phyloP scores from a whole-genome alignment of 2,888 invertebrate species.

The Apamea epomidion region DNA sequence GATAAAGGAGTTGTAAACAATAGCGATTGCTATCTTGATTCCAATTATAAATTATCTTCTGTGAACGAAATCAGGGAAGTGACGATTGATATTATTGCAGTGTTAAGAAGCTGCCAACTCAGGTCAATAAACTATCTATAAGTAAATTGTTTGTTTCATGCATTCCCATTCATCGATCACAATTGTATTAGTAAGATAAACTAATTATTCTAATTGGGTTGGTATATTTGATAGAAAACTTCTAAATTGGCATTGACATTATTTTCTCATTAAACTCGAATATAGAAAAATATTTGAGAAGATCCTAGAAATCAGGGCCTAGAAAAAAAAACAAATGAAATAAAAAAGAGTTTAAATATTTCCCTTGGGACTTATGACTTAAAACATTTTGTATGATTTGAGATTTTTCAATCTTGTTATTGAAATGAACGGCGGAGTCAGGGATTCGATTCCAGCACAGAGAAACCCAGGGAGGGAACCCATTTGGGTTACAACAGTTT shows the following conservation, averaged over 20 bases:
- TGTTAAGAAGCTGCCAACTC: background rate
- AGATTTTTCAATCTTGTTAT: background rate
- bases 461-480: background rate
- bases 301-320: background rate
- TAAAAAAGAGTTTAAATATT: background rate
- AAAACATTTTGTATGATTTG: background rate
- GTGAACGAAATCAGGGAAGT: slow-evolving; percentile 25
- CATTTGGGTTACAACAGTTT: too few species aligned
- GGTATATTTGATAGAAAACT: background rate
- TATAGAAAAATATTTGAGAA: background rate
- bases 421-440: background rate
- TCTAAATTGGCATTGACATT: background rate
- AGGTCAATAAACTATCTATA: background rate
- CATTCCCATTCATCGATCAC: background rate
- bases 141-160: background rate
- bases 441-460: slow-evolving; percentile 1
- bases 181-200: background rate
- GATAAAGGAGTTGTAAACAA: slow-evolving; percentile 28
- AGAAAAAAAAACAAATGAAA: background rate
- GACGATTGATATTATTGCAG: background rate
- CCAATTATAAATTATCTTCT: slow-evolving; percentile 36
- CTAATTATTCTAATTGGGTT: background rate
- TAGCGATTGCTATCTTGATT: slow-evolving; percentile 17
- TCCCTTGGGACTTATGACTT: background rate
- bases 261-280: background rate